phyloP scores from a whole-genome alignment of 1,140 invertebrate genomes.

The Drosophila kohkoa region DNA sequence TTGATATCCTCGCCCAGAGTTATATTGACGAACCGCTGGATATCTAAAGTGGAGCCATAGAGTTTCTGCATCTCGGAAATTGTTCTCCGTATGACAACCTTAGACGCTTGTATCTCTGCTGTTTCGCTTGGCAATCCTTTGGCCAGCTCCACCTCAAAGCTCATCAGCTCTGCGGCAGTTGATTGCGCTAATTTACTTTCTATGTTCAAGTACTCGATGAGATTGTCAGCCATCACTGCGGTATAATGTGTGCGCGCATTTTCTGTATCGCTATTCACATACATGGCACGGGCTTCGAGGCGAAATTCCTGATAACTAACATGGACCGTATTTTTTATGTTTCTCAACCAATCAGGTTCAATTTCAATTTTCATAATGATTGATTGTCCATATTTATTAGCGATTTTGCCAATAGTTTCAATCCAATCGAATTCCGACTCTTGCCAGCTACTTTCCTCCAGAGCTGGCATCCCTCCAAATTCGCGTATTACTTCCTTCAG shows the following conservation, averaged over 20 bases:
- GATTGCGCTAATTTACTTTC: constrained; percentile 20
- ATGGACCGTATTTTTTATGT: constrained; percentile 54
- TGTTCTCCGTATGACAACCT: constrained; percentile 37
- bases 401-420: constrained; percentile 26
- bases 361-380: constrained; percentile 57
- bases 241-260: constrained; percentile 46
- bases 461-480: constrained; percentile 57
- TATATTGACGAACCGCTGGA: constrained; percentile 47
- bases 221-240: constrained; percentile 15
- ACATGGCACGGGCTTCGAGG: constrained; percentile 59
- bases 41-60: constrained; percentile 48
- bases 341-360: constrained; percentile 56
- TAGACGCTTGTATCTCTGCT: constrained; percentile 15
- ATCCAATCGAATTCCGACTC: constrained; percentile 55
- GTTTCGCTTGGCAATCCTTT: constrained; percentile 48
- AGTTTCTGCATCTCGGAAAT: constrained; percentile 48
- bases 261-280: constrained; percentile 46
- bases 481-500: constrained; percentile 36
- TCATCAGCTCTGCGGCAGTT: constrained; percentile 58
- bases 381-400: constrained; percentile 23
- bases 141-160: constrained; percentile 72
- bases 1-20: constrained; percentile 15
- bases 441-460: constrained; percentile 45
- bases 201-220: constrained; percentile 50
- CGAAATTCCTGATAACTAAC: constrained; percentile 52